phyloP scores from a whole-genome alignment of 1,140 invertebrate genomes.

The silkworm (Bombyx mori) region DNA sequence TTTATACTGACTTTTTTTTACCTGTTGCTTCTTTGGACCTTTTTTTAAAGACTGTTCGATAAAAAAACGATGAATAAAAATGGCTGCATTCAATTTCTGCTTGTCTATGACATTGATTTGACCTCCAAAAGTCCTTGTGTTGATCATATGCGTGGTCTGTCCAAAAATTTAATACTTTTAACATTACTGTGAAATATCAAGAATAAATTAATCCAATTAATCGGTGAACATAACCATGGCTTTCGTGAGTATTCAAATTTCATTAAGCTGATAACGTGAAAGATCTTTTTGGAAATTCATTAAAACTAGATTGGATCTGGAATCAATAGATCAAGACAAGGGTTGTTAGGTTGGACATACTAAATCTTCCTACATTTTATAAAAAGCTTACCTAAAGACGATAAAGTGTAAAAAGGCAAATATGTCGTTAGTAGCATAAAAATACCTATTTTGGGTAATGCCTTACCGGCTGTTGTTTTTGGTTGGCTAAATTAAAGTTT shows the following conservation, averaged over 20 bases:
- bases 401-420: no score
- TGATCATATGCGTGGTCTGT: constrained; percentile 24
- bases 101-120: constrained; percentile 49
- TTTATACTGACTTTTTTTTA: no score
- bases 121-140: constrained; percentile 44
- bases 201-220: not conserved
- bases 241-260: constrained; percentile 5
- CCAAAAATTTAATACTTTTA: constrained; percentile 24
- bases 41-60: no score
- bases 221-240: not conserved
- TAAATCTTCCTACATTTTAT: not conserved
- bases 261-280: not conserved
- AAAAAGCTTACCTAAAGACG: not conserved
- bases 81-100: constrained; percentile 22
- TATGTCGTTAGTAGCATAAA: no score
- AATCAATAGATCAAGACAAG: not conserved
- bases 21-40: no score
- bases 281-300: not conserved
- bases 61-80: constrained; percentile 22
- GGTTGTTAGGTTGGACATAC: not conserved
- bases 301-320: not conserved
- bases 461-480: no score
- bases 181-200: constrained; percentile 4
- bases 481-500: no score
- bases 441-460: no score